Base-by-base conservation (phyloP, 2,888 invertebrate species). In the Flexamia atlantica region DNA sequence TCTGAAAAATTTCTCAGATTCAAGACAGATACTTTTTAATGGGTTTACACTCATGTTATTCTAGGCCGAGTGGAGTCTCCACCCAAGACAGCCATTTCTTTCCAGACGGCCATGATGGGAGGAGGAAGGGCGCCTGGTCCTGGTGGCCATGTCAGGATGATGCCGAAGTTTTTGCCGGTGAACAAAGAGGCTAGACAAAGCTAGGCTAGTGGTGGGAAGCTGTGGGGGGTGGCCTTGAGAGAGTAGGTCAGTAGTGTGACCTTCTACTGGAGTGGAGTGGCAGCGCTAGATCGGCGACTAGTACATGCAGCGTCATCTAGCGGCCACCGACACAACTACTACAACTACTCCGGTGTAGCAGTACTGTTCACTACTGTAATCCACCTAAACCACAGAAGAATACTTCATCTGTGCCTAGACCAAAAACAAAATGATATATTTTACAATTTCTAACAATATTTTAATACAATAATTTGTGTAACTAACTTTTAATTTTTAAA, bases 231-330 rank as follows among this genome's bases (percentile, higher is more conserved):
- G 76, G 76, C 76, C 76, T 76, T 76, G 76, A 28, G 46, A 46
- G 76, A 76, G 76, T 76, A 28, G 76, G 76, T 76, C 76, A 76
- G 76, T 76, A 76, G 76, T 76, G 76, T 76, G 76, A 46, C 76
- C 76, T 76, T 76, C 76, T 50, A 12, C 23, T 64, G 64, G 3
- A 64, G 64, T 64, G 64, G 57, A 64, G 64, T 64, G 64, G 57
- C 25, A 46, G 12, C 46, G 46, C 12, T 12, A 17, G 57, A 23
- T n/a, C 60, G 9, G 25, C 7, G 60, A 10, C 64, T 64, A 30
- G 76, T 76, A 76, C 76, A 76, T 25, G 42, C 76, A 76, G 46
- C 76, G 76, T 46, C 46, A 46, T 76, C 76, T 76, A 76, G 76
- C 46, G 17, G 46, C 28, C 25, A 28, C 46, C 46, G 25, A 36